Percentiles rank a stretch among this genome's conserved stretches.
Conservation (phyloP, 2,888 invertebrate genomes). For the Ormyrus labotus region DNA sequence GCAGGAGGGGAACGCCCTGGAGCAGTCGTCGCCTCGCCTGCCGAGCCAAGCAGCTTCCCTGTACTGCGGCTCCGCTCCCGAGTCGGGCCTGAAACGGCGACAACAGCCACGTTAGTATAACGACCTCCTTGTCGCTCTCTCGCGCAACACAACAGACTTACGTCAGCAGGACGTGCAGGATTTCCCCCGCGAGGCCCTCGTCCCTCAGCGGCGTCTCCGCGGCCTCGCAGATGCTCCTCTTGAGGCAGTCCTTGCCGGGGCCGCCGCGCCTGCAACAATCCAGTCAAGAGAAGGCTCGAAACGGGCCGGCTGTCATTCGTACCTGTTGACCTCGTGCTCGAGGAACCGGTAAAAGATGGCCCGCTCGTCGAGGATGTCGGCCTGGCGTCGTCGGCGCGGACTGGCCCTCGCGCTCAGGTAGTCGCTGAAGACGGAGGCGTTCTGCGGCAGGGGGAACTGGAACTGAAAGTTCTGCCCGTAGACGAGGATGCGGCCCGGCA, state of each 20-base stretch:
- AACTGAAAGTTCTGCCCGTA: constrained; percentile 82
- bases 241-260: constrained; percentile 78
- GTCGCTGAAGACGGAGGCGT: constrained; percentile 77
- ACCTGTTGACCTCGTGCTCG: constrained; percentile 74
- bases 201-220: constrained; percentile 80
- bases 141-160: constrained; percentile 62
- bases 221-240: constrained; percentile 83
- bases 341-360: constrained; percentile 71
- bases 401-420: constrained; percentile 74
- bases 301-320: constrained; percentile 1
- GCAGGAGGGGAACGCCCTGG: constrained; percentile 80
- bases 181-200: constrained; percentile 79
- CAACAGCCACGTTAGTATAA: too few relatives aligned
- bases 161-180: constrained; percentile 75
- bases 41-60: constrained; percentile 81
- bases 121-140: constrained; percentile 5
- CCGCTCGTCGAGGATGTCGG: constrained; percentile 61
- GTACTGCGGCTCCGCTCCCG: constrained; percentile 75
- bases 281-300: background rate
- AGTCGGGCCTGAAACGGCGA: constrained; percentile 78
- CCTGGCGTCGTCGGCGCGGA: constrained; percentile 60
- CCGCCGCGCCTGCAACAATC: constrained; percentile 79
- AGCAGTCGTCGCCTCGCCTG: constrained; percentile 82
- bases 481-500: constrained; percentile 77
- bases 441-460: constrained; percentile 79